phyloP scores from a whole-genome alignment of 1,140 invertebrate species.

The Chelonus insularis region DNA sequence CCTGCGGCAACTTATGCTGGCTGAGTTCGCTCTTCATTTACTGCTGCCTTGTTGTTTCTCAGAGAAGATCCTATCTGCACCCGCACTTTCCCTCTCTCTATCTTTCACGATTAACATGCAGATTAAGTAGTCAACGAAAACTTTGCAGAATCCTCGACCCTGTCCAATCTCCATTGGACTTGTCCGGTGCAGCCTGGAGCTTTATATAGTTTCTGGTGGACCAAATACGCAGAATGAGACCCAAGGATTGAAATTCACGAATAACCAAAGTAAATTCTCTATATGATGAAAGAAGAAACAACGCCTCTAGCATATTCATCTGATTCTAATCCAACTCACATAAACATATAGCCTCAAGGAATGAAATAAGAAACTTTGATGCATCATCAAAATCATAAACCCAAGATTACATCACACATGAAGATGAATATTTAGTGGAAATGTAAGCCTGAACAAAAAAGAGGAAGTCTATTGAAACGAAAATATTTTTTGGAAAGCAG shows the following conservation, averaged over 20 bases:
- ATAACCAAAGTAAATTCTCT: constrained; percentile 18
- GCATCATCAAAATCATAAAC: neutral
- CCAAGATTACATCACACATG: too few relatives aligned
- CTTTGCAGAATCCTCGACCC: constrained; percentile 20
- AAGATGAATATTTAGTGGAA: too few relatives aligned
- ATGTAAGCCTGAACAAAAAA: too few relatives aligned
- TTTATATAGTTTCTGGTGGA: neutral
- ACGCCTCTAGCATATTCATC: constrained; percentile 14
- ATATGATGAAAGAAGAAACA: neutral
- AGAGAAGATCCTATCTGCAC: neutral
- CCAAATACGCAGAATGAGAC: neutral
- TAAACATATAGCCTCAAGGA: neutral
- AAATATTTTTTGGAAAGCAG: too few relatives aligned
- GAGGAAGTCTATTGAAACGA: too few relatives aligned
- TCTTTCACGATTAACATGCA: constrained; percentile 29
- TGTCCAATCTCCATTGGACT: constrained; percentile 23
- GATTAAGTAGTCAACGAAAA: constrained; percentile 31
- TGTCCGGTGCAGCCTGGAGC: constrained; percentile 12
- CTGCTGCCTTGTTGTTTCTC: neutral
- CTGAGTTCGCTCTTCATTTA: neutral
- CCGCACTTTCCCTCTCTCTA: neutral
- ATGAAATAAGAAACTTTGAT: neutral
- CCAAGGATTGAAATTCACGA: constrained; percentile 27
- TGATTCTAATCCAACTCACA: neutral
- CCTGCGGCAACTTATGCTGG: neutral